Percentiles rank a stretch among this genome's conserved stretches.
These are phyloP conservation scores for Montipora sp. DNA, from an alignment of 64 coral and sea anemone genomes.

Conservation along the genomic window DNA sequence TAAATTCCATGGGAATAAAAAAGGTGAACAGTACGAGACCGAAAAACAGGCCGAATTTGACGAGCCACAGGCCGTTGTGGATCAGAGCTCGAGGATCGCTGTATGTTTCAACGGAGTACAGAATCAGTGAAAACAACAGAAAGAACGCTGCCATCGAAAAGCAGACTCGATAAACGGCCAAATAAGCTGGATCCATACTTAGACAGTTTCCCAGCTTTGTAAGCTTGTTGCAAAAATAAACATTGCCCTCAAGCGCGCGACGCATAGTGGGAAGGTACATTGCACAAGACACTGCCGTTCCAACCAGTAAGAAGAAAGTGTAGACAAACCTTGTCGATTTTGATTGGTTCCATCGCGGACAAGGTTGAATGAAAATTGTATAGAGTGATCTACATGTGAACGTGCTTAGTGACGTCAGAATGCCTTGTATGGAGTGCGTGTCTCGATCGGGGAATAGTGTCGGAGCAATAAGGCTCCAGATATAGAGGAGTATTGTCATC, in stretches of 20 bases:
- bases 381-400: constrained; percentile 79
- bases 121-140: constrained; percentile 81
- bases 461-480: constrained; percentile 80
- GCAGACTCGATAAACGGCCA: constrained; percentile 94
- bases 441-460: constrained; percentile 69
- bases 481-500: constrained; percentile 56
- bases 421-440: constrained; percentile 43
- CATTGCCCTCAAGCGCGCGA: constrained; percentile 62
- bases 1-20: constrained; percentile 94
- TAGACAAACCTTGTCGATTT: constrained; percentile 79
- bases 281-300: constrained; percentile 61
- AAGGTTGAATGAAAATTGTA: constrained; percentile 66
- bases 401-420: constrained; percentile 66
- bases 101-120: constrained; percentile 66
- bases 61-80: constrained; percentile 88
- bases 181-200: constrained; percentile 92
- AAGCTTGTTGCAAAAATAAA: constrained; percentile 84
- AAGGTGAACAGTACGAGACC: constrained; percentile 86
- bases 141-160: constrained; percentile 96
- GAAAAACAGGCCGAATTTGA: constrained; percentile 97
- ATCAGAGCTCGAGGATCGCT: constrained; percentile 78
- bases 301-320: constrained; percentile 80
- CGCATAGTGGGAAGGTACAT: constrained; percentile 87
- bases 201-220: constrained; percentile 86
- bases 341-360: constrained; percentile 73